phyloP scores from a whole-genome alignment of 2,797 vertebrate genomes.

The Oryzias sinensis region DNA sequence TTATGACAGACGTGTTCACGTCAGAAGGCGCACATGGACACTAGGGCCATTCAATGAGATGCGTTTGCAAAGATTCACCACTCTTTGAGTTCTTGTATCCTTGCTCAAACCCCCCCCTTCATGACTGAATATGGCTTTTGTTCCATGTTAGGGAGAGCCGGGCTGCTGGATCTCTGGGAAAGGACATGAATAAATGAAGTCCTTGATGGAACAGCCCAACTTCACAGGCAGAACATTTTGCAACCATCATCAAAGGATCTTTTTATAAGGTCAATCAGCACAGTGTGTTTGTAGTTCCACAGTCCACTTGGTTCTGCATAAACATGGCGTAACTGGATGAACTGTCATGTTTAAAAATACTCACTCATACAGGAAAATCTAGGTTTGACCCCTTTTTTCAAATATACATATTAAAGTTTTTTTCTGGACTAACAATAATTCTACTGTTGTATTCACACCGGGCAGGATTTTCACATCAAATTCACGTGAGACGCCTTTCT shows the following conservation, averaged over 20 bases:
- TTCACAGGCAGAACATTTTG: conserved; percentile 52
- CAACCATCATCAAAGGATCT: conserved; percentile 61
- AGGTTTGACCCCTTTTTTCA: too few species aligned
- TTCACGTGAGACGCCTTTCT: too few species aligned
- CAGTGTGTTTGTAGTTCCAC: conserved; percentile 21
- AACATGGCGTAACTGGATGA: conserved; percentile 2
- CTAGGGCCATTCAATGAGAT: conserved; percentile 33
- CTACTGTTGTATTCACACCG: too few species aligned
- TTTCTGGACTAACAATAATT: too few species aligned
- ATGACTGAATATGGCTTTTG: conserved; percentile 68
- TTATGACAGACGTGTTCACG: conserved; percentile 22
- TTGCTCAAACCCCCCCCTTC: conserved; percentile 31
- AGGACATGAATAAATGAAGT: conserved; percentile 68
- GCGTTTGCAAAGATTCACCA: conserved; percentile 31
- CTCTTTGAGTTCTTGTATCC: conserved; percentile 37
- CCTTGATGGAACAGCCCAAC: conserved; percentile 53
- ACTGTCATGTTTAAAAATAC: conserved; percentile 12
- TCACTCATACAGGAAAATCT: background rate
- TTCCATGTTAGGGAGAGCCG: conserved; percentile 50
- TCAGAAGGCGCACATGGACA: conserved; percentile 27
- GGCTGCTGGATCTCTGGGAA: conserved; percentile 59
- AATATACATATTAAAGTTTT: too few species aligned
- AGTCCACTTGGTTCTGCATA: conserved; percentile 24
- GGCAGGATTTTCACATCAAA: too few species aligned
- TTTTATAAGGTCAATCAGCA: conserved; percentile 33